Evolutionary conservation across 2,888 invertebrate genomes (phyloP).

Genomic region (Glyphotaelius pellucidus): DNA sequence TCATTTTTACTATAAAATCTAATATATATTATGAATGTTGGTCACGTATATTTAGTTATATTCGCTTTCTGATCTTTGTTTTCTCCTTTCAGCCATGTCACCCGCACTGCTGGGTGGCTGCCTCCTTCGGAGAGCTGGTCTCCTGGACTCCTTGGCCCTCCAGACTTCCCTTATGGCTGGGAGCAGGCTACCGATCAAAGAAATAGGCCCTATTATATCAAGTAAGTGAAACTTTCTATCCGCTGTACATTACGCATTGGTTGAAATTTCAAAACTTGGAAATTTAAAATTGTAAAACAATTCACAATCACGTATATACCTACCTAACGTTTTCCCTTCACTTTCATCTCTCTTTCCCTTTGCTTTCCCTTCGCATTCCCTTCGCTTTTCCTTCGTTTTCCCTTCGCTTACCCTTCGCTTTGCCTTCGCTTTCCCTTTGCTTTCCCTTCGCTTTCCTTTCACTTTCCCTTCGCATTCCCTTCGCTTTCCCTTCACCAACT

Average conservation of each 20-base stretch:
- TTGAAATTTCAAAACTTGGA: not conserved
- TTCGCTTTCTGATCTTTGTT: not conserved
- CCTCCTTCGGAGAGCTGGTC: constrained; percentile 92
- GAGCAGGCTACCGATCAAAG: constrained; percentile 91
- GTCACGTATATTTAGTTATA: not conserved
- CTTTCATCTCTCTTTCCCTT: too few species aligned
- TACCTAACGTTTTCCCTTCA: too few species aligned
- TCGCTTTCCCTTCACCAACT: too few species aligned
- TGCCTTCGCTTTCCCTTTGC: too few species aligned
- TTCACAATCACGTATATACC: too few species aligned
- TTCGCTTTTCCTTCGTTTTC: too few species aligned
- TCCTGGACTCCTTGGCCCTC: constrained; percentile 72
- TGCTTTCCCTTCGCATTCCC: too few species aligned
- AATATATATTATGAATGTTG: not conserved
- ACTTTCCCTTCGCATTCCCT: too few species aligned
- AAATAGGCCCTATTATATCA: constrained; percentile 87
- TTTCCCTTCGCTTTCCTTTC: too few species aligned
- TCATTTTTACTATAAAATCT: not conserved
- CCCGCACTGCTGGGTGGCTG: constrained; percentile 90
- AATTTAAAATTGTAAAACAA: not conserved
- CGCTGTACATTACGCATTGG: not conserved
- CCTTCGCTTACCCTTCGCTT: too few species aligned
- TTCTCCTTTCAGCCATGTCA: constrained; percentile 84
- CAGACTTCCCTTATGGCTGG: constrained; percentile 92
- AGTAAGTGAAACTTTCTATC: constrained; percentile 76